Base-by-base conservation (phyloP, 1,140 invertebrate species). In the Hirudo medicinalis region DNA sequence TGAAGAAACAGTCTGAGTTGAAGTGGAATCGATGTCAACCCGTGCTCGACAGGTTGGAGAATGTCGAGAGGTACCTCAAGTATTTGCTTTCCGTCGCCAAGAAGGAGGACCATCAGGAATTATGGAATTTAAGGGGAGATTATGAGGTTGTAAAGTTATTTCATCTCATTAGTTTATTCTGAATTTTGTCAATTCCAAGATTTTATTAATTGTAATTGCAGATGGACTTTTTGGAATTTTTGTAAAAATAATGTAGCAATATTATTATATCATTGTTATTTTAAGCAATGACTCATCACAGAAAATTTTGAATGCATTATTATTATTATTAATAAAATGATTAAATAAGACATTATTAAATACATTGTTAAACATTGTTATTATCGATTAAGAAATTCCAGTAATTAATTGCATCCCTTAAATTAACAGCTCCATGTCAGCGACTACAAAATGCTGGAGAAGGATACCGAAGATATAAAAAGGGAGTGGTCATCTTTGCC, bases 391-490 rank as follows among this genome's bases (percentile, higher is more conserved):
- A 49, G 3, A 15, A 17, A 49, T 17, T 49, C 11, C 15, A 49
- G 15, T 49, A 49, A 49, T 49, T 13, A 49, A 49, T 49, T 49
- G 43, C 43, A 49, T 49, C 15, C 43, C 43, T 11, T 49, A 49
- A 11, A 49, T 13, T 49, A 49, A 36, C 32, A 36, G 43, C 43
- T 49, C 15, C 43, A 13, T 49, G 43, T 49, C 43, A 32, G 57
- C 57, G 57, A 63, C 8, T 63, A 63, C 57, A 63, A 63, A 32
- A 63, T 63, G 57, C 8, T 63, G 29, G 22, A 25, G 57, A 20
- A 25, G 19, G 57, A 63, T 19, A 32, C 29, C 3, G 29, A 63
- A n/a, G 29, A 63, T 4, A 63, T 63, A 63, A 32, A n/a, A 11
- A 63, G 29, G 22, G 57, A 63, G 11, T 63, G 57, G 57, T 63